Base-by-base conservation (phyloP, 2,113 vertebrate species). In the Xyliphius kryptos region DNA sequence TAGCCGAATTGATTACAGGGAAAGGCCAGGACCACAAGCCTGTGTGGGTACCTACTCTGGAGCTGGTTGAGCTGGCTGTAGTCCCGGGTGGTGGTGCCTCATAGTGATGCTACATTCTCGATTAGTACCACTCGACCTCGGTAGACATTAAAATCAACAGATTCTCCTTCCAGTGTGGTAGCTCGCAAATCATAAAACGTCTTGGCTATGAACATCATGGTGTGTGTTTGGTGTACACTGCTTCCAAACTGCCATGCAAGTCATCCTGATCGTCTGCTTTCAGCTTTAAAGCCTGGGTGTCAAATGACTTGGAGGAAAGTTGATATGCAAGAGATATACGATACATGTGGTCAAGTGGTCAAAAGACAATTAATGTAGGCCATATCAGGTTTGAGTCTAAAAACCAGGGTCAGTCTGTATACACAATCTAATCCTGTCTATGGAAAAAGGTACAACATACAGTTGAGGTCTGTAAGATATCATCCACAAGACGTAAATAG, bases 1-100 rank as follows among this genome's bases (percentile, higher is more conserved):
- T 92, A 91, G 75, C 96, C 96, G 69, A 99, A 98, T 65, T 99
- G 96, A 77, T 99, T 99, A 79, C 94, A 98, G 52, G 96, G 95
- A 74, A 99, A 99, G 56, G 90, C 94, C 73, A 99, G 88, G 74
- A 98, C 90, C 51, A 97, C 91, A 56, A 99, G 85, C 62, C 96
- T 89, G 74, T 95, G 89, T 3, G 93, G 93, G 61, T 91, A 97
- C 71, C 89, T 92, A 73, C 81, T 86, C 77, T 99, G 96, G 47
- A 99, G 86, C 80, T 91, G 87, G 71, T 92, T 95, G 78, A 99
- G 92, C 80, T 98, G 89, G 68, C 81, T 90, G 85, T 80, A 98
- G 76, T 98, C 96, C 88, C 87, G 82, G 77, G 87, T 85, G 2
- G 96, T 97, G 48, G 94, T 96, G 57, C 90, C 94, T 99, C 96